A percentile compares a stretch with the other conserved stretches of the same genome.
Evolutionary conservation across 2,888 invertebrate species (phyloP).

Genomic region (Mantis religiosa): DNA sequence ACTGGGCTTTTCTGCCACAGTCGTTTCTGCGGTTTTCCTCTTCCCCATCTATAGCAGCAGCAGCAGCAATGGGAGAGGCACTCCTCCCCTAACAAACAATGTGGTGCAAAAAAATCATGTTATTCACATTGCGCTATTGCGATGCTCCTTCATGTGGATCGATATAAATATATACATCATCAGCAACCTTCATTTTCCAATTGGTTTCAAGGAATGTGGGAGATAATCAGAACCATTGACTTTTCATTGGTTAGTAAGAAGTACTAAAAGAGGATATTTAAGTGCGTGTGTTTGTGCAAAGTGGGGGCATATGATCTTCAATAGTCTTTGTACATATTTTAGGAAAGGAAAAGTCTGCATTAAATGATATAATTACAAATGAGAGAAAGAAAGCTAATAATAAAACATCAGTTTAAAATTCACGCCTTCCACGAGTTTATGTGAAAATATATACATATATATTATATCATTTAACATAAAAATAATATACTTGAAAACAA

Average conservation of each 20-base stretch:
- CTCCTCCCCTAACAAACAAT: neutral
- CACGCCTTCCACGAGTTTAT: slow-evolving; percentile 27
- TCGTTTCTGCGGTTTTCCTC: neutral
- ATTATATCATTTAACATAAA: neutral
- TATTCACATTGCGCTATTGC: neutral
- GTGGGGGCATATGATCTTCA: neutral
- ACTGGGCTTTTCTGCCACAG: neutral
- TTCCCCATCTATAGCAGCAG: neutral
- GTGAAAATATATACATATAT: slow-evolving; percentile 23
- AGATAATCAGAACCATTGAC: neutral
- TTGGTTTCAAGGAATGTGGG: neutral
- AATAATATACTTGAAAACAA: neutral
- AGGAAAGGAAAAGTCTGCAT: slow-evolving; percentile 4
- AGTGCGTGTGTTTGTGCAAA: slow-evolving; percentile 2
- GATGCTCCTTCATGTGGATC: neutral
- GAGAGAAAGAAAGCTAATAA: slow-evolving; percentile 10
- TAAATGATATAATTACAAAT: slow-evolving; percentile 13
- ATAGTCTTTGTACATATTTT: slow-evolving; percentile 15
- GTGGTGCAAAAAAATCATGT: neutral
- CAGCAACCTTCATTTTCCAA: neutral
- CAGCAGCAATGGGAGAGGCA: neutral
- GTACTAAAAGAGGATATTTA: neutral
- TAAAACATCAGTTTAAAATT: slow-evolving; percentile 17
- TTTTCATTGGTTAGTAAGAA: neutral
- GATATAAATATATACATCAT: neutral